Evolutionary conservation across 2,888 invertebrate species (phyloP).

Genomic region (Zeuzera pyrina): DNA sequence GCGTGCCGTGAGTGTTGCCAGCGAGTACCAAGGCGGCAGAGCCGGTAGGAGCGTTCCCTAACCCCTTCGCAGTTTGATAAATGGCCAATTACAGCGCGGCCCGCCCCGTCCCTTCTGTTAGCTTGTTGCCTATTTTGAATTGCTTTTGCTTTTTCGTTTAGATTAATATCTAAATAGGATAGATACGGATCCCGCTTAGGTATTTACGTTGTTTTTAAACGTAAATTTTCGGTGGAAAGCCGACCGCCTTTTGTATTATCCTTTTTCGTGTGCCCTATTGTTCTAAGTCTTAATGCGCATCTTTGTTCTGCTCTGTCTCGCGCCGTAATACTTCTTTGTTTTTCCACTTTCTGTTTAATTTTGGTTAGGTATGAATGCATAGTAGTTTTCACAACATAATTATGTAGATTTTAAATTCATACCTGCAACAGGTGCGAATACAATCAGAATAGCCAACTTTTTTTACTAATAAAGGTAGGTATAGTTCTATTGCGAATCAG

Average conservation of each 20-base stretch:
- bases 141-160: conserved; percentile 73
- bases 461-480: too few relatives aligned
- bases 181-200: conserved; percentile 70
- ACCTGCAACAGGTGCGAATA: too few relatives aligned
- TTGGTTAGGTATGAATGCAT: conserved; percentile 11
- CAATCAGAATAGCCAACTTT: too few relatives aligned
- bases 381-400: conserved; percentile 10
- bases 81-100: conserved; percentile 71
- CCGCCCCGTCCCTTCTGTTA: conserved; percentile 69
- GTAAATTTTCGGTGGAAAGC: conserved; percentile 53
- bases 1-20: conserved; percentile 25
- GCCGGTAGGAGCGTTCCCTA: conserved; percentile 55
- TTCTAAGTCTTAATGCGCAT: conserved; percentile 41
- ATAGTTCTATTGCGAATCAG: too few relatives aligned
- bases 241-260: conserved; percentile 38
- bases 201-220: conserved; percentile 73
- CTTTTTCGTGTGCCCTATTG: conserved; percentile 48
- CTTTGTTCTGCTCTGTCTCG: conserved; percentile 29
- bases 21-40: conserved; percentile 47
- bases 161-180: conserved; percentile 75
- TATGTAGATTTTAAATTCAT: too few relatives aligned
- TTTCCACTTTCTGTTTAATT: conserved; percentile 14
- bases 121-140: conserved; percentile 74
- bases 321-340: conserved; percentile 39
- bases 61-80: conserved; percentile 74